These are phyloP conservation scores for Elegia similella DNA, from an alignment of 2,888 invertebrate species.

Conservation along the genomic window DNA sequence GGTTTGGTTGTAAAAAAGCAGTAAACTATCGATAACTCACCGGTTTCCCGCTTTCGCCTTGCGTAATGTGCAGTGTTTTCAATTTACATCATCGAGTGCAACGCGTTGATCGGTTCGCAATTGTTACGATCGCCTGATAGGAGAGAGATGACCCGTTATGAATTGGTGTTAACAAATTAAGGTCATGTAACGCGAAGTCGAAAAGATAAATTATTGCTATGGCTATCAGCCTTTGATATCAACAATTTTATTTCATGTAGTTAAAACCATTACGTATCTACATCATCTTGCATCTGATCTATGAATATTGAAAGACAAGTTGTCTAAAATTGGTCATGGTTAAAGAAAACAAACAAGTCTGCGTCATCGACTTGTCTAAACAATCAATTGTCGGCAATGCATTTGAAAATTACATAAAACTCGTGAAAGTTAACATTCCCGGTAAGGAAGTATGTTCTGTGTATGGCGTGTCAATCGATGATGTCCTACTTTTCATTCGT, in stretches of 20 bases:
- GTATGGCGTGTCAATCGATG: conserved; percentile 20
- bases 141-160: conserved; percentile 11
- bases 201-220: conserved; percentile 1
- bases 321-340: not conserved
- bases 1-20: conserved; percentile 39
- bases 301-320: not conserved
- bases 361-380: conserved; percentile 15
- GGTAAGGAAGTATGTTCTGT: conserved; percentile 34
- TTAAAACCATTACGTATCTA: not conserved
- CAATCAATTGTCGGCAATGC: conserved; percentile 17
- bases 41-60: conserved; percentile 67
- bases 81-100: conserved; percentile 53
- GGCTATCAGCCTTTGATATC: not conserved
- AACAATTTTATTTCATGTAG: not conserved
- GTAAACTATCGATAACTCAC: conserved; percentile 54
- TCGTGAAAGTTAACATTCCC: conserved; percentile 35
- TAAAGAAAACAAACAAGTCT: not conserved
- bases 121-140: conserved; percentile 12
- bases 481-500: conserved; percentile 47
- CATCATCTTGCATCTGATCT: not conserved
- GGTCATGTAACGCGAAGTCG: conserved; percentile 13
- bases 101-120: conserved; percentile 29
- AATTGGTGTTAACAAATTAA: conserved; percentile 8
- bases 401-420: conserved; percentile 39
- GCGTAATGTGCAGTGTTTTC: conserved; percentile 53